Evolutionary conservation across 2,113 vertebrate genomes (phyloP), one percentile per base, ranked within the genome.

Genomic region (Eonycteris spelaea): DNA sequence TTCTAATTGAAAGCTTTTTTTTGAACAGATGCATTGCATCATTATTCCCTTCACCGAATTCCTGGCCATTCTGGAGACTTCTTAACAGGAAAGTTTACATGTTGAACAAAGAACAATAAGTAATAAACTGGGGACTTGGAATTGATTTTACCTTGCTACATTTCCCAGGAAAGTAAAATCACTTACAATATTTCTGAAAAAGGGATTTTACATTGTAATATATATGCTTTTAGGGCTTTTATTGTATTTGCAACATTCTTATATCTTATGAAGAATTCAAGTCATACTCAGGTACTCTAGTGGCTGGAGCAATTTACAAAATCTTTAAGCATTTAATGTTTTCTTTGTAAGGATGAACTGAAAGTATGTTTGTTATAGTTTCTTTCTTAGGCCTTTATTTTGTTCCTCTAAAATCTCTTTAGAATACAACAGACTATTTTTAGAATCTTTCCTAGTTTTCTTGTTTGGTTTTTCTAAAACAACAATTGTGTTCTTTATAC

Each of bases 41-140:
- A 1, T 4, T 28, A 1, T 48, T 63, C 19, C 19, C 33, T 70
- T 83, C 26, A 30, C 28, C 63, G 88, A 95, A 74, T 85, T 88
- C 21, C 45, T 95, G 38, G 28, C 19, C 48, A 18, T 77, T 96
- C 26, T 51, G 22, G 13, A 78, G n/a, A 88, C 45, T 48, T 70
- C 40, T 92, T 97, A 95, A 89, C 19, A 86, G 61, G 85, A 88
- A 89, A 68, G 77, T 63, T 83, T 96, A 24, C 70, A 85, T 68
- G 94, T 82, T 28, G 28, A 90, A 73, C 15, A 96, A 90, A 95
- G 86, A 71, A 91, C 95, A 94, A 91, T 89, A 77, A 77, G 65
- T 95, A 85, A 65, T 77, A 82, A 94, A 0, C 71, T 61, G 5
- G 53, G 38, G n/a, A 89, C 43, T 45, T 86, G 35, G 45, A 38